A percentile compares a stretch with the other conserved stretches of the same genome.
Evolutionary conservation across 2,113 vertebrate genomes (phyloP).

Genomic region (Paracanthobrama guichenoti): DNA sequence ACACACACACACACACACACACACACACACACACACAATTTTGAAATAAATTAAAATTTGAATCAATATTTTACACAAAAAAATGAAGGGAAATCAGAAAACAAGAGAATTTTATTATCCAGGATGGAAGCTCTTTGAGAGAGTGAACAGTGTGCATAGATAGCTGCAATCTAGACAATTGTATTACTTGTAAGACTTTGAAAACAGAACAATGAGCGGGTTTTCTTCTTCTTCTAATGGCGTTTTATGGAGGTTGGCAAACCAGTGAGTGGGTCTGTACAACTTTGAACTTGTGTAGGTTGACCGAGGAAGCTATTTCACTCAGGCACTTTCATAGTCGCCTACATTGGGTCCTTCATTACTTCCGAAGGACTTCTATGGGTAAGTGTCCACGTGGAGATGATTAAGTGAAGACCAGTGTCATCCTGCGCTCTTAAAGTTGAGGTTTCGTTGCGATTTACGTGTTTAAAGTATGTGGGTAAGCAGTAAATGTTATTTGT

Average conservation of each 20-base stretch:
- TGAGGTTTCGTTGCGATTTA: too few relatives aligned
- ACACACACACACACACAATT: too few relatives aligned
- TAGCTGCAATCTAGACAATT: background rate
- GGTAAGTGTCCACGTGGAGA: slow-evolving; percentile 26
- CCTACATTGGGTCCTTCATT: slow-evolving; percentile 24
- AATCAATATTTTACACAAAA: too few relatives aligned
- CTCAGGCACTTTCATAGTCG: slow-evolving; percentile 12
- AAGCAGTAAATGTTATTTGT: background rate
- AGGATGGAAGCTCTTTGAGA: too few relatives aligned
- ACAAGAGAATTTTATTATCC: too few relatives aligned
- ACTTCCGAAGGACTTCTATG: background rate
- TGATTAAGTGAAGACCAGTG: background rate
- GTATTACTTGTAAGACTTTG: background rate
- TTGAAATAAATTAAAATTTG: too few relatives aligned
- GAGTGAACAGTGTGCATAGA: background rate
- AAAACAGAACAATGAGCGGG: background rate
- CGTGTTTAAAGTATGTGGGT: background rate
- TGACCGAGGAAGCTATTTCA: background rate
- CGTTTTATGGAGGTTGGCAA: too few relatives aligned
- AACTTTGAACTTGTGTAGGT: background rate
- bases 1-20: too few relatives aligned
- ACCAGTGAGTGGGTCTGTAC: background rate
- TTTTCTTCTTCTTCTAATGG: too few relatives aligned
- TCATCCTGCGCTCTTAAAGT: background rate
- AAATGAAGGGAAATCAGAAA: too few relatives aligned